Percentiles rank a stretch among this genome's conserved stretches.
Evolutionary conservation across 1,140 invertebrate species (phyloP).

Genomic region (Zaprionus lachaisei): DNA sequence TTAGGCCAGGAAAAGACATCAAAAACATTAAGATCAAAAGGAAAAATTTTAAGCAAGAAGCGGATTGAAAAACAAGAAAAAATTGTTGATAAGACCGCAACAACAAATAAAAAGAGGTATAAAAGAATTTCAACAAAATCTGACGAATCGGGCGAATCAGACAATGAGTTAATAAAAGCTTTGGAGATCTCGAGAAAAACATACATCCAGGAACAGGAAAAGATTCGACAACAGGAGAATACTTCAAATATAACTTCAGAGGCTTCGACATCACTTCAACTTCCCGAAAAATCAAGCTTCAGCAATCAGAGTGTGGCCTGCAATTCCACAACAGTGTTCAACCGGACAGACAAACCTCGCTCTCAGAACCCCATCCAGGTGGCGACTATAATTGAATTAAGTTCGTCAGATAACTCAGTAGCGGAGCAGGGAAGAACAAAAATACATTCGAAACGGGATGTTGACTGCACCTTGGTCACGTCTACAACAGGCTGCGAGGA

Average conservation of each 20-base stretch:
- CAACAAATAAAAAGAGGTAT: background rate
- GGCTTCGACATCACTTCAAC: background rate
- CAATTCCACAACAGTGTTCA: slow-evolving; percentile 61
- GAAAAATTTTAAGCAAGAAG: background rate
- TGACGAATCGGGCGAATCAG: slow-evolving; percentile 3
- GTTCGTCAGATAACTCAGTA: background rate
- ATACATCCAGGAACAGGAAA: slow-evolving; percentile 27
- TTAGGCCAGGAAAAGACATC: background rate
- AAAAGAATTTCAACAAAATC: background rate
- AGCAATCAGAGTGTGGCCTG: slow-evolving; percentile 63
- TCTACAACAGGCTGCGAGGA: slow-evolving; percentile 60
- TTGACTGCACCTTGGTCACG: slow-evolving; percentile 69
- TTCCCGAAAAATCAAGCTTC: slow-evolving; percentile 37
- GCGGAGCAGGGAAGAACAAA: background rate
- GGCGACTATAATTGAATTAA: background rate
- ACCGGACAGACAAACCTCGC: slow-evolving; percentile 30
- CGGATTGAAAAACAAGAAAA: background rate
- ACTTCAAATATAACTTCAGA: background rate
- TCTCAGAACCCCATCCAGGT: background rate
- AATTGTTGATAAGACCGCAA: background rate
- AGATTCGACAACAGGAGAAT: background rate
- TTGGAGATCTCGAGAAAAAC: slow-evolving; percentile 43
- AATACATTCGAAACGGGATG: slow-evolving; percentile 28
- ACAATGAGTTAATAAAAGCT: slow-evolving; percentile 36
- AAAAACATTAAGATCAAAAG: background rate